Conservation (phyloP, 2,113 vertebrate genomes). For the Heliornis fulica region DNA sequence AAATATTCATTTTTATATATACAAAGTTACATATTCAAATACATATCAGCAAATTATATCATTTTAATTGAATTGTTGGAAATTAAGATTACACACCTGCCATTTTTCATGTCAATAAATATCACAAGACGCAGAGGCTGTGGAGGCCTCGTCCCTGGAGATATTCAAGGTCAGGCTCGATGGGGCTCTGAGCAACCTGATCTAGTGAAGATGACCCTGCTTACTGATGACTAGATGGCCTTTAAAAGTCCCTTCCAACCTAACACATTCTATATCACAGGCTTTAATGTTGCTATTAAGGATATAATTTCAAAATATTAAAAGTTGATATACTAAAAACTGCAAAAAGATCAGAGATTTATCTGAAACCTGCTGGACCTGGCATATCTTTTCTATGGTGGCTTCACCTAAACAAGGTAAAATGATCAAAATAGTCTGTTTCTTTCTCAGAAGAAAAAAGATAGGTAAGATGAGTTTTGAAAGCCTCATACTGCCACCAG, state of each 20-base stretch:
- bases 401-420: background rate
- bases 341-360: background rate
- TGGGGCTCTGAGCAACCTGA: no score
- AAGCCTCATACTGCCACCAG: background rate
- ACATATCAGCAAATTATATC: background rate
- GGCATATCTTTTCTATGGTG: background rate
- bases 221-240: no score
- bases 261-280: no score
- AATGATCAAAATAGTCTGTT: background rate
- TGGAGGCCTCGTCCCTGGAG: no score
- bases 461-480: background rate
- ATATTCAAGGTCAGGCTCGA: no score
- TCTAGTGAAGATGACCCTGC: no score
- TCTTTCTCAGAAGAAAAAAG: background rate
- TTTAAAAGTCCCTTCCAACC: no score
- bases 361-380: background rate
- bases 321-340: background rate
- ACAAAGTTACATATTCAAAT: background rate
- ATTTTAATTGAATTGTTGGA: background rate
- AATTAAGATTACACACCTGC: background rate
- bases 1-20: background rate
- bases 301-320: background rate
- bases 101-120: background rate
- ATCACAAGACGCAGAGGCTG: background rate
- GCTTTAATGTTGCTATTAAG: background rate